phyloP scores from a whole-genome alignment of 2,888 invertebrate species.

The Nephrotoma guestfalica region DNA sequence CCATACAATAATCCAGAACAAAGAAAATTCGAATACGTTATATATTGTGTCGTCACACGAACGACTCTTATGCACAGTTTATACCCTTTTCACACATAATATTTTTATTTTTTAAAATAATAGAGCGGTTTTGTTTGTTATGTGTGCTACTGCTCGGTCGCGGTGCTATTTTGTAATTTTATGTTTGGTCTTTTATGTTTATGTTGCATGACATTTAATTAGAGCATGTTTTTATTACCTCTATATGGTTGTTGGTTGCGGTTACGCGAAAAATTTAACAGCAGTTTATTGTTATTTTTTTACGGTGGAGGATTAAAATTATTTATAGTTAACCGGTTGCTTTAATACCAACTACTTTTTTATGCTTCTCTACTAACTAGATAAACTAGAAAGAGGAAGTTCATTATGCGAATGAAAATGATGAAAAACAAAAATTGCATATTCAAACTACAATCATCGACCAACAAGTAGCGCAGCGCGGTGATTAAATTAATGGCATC shows the following conservation, averaged over 20 bases:
- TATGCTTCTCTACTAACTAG: too few species aligned
- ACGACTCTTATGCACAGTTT: background rate
- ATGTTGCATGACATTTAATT: background rate
- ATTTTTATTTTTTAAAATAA: background rate
- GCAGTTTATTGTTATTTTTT: background rate
- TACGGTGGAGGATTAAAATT: too few species aligned
- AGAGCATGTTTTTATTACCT: background rate
- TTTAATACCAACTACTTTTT: too few species aligned
- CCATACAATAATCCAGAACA: background rate
- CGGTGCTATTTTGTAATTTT: background rate
- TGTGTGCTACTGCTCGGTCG: background rate
- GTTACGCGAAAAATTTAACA: background rate
- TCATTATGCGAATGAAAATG: too few species aligned
- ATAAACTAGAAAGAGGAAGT: too few species aligned
- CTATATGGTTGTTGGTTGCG: background rate
- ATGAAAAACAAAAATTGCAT: too few species aligned
- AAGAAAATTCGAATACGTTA: background rate
- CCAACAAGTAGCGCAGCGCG: too few species aligned
- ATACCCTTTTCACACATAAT: background rate
- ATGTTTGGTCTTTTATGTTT: background rate
- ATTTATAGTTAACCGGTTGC: too few species aligned
- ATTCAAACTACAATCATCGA: too few species aligned
- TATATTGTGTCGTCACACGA: background rate
- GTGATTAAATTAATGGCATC: too few species aligned
- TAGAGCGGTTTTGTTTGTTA: background rate